These are phyloP conservation scores for Leptinotarsa haldemani DNA, from an alignment of 2,888 invertebrate genomes.

Conservation along the genomic window DNA sequence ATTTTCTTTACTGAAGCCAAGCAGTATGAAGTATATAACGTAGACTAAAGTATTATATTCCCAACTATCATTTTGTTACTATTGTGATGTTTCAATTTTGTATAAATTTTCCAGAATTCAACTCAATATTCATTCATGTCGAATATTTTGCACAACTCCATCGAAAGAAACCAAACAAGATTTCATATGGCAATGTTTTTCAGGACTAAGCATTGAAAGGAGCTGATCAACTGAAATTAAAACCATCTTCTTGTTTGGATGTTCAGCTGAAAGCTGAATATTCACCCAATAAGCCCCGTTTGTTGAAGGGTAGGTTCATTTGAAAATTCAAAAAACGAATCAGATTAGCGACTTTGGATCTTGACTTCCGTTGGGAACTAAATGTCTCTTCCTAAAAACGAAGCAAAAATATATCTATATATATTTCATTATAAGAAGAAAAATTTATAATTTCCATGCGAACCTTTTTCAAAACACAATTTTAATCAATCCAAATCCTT, in stretches of 20 bases:
- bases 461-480: no score
- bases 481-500: no score
- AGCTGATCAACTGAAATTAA: not conserved
- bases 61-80: conserved; percentile 58
- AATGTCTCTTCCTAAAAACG: not conserved
- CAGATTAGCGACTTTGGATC: not conserved
- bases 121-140: conserved; percentile 37
- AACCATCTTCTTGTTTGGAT: not conserved
- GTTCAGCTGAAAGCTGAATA: no score
- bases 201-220: not conserved
- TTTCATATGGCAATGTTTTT: conserved; percentile 10
- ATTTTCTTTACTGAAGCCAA: conserved; percentile 38
- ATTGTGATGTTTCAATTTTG: conserved; percentile 60
- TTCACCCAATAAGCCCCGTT: no score
- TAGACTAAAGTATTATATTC: conserved; percentile 53
- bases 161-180: conserved; percentile 28
- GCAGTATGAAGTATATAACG: conserved; percentile 58
- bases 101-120: conserved; percentile 42
- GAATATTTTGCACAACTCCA: conserved; percentile 31
- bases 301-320: no score
- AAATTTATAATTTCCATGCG: no score
- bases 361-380: not conserved
- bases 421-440: no score
- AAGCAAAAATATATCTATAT: not conserved
- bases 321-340: no score